phyloP scores from a whole-genome alignment of 2,113 vertebrate genomes.

The Sialia sialis region DNA sequence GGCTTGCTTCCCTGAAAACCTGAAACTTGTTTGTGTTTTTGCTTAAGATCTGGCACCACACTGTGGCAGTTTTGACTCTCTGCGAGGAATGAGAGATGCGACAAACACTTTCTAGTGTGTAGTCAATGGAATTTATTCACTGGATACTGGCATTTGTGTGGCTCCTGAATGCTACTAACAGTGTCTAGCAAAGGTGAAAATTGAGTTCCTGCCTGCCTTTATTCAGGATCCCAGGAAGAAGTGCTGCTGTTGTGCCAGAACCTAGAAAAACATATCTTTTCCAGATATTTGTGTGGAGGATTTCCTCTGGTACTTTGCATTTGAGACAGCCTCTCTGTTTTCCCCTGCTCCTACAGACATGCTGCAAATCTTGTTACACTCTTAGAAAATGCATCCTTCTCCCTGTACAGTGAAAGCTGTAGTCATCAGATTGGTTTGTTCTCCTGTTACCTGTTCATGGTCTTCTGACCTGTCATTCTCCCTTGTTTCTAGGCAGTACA shows the following conservation, averaged over 20 bases:
- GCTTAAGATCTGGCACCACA: neutral
- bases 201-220: fast-evolving
- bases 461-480: neutral
- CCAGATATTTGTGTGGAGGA: neutral
- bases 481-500: conserved; percentile 53
- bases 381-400: neutral
- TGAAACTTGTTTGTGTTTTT: neutral
- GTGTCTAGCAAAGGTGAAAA: neutral
- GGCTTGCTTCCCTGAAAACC: neutral
- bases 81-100: neutral
- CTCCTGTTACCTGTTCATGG: neutral
- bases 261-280: neutral
- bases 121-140: neutral
- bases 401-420: fast-evolving
- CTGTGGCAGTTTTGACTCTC: neutral
- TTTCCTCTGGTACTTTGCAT: neutral
- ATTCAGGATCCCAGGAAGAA: neutral
- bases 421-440: neutral
- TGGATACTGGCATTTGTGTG: neutral
- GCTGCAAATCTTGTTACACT: neutral
- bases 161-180: neutral
- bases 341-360: neutral
- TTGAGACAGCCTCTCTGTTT: neutral
- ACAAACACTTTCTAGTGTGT: fast-evolving
- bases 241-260: neutral